Evolutionary conservation across 2,113 vertebrate species (phyloP).

Genomic region (Euleptes europaea): DNA sequence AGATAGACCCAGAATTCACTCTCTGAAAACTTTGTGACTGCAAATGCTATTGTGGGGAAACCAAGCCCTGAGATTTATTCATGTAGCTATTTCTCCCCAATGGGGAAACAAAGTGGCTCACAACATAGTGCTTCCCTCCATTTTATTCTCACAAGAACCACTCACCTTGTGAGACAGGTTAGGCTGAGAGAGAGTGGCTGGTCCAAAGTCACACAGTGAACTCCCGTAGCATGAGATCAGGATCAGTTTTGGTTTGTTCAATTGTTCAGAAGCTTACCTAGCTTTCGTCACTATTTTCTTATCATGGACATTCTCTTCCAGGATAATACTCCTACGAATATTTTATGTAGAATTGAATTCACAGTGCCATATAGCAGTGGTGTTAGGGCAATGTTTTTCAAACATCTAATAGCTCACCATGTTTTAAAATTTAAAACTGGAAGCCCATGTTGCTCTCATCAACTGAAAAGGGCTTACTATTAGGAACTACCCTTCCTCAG

Average conservation of each 20-base stretch:
- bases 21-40: neutral
- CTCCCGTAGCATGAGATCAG: neutral
- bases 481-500: neutral
- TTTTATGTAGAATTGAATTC: neutral
- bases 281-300: neutral
- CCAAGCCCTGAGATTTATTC: neutral
- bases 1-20: neutral
- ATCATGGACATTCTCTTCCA: neutral
- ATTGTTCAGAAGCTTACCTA: neutral
- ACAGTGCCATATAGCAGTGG: neutral
- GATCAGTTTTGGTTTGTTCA: neutral
- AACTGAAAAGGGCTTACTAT: neutral
- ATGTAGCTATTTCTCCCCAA: no score
- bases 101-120: no score
- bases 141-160: no score
- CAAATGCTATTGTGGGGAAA: neutral
- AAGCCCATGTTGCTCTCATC: neutral
- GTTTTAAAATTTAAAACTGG: neutral
- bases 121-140: no score
- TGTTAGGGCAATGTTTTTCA: neutral
- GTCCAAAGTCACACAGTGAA: no score
- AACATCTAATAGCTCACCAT: neutral
- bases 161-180: no score
- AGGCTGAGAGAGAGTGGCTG: no score
- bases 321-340: no score